These are phyloP conservation scores for Podotricha telesiphe DNA, from an alignment of 2,888 invertebrate genomes.

Conservation along the genomic window DNA sequence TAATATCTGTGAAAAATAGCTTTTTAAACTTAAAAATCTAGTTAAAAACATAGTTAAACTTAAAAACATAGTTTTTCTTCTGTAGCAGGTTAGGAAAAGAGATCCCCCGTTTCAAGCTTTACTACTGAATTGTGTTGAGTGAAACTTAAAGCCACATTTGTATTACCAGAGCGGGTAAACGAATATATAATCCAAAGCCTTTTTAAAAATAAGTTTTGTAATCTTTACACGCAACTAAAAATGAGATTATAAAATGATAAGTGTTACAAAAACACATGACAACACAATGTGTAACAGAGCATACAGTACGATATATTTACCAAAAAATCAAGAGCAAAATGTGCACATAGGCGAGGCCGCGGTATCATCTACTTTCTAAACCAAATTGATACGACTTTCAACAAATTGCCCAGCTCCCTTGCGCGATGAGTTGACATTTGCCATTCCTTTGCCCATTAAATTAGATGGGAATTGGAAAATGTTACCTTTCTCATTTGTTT, in stretches of 20 bases:
- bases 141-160: too few species aligned
- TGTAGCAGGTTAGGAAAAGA: too few species aligned
- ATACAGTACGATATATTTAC: conserved; percentile 21
- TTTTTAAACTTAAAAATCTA: too few species aligned
- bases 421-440: conserved; percentile 63
- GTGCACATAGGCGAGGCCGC: conserved; percentile 57
- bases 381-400: conserved; percentile 80
- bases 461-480: conserved; percentile 31
- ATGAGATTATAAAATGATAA: background rate
- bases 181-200: too few species aligned
- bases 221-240: background rate
- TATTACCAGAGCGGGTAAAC: too few species aligned
- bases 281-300: conserved; percentile 29
- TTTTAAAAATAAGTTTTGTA: too few species aligned
- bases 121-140: too few species aligned
- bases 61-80: too few species aligned
- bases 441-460: conserved; percentile 53
- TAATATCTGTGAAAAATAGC: too few species aligned
- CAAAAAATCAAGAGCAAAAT: conserved; percentile 47
- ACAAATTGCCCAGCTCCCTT: conserved; percentile 64
- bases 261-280: conserved; percentile 10
- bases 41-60: too few species aligned
- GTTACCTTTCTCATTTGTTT: conserved; percentile 23
- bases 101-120: too few species aligned
- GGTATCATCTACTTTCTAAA: conserved; percentile 76